These are phyloP conservation scores for Macrosteles quadrilineatus DNA, from an alignment of 1,140 invertebrate species.

Conservation along the genomic window DNA sequence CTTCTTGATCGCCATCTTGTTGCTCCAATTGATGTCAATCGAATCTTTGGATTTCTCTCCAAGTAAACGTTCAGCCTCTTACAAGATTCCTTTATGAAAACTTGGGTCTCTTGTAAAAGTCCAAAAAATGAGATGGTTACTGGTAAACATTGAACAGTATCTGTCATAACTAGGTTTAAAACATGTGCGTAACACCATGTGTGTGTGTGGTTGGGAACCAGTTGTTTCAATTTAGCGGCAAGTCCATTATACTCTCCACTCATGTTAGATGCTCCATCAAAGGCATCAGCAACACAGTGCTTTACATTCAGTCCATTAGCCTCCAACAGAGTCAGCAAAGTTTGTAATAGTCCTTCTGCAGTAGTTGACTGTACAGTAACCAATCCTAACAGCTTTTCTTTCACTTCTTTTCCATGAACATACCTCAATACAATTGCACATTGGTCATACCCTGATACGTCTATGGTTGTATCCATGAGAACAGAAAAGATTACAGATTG, in stretches of 20 bases:
- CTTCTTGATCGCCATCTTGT: not conserved
- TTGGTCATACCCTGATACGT: constrained; percentile 5
- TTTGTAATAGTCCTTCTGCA: not conserved
- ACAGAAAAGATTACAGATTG: not conserved
- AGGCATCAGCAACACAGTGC: constrained; percentile 19
- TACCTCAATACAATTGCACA: constrained; percentile 14
- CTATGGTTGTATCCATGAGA: constrained; percentile 14
- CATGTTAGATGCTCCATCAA: constrained; percentile 26
- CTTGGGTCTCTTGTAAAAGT: not conserved
- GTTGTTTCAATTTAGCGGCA: not conserved
- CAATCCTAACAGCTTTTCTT: not conserved
- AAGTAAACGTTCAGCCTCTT: constrained; percentile 19
- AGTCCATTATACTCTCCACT: constrained; percentile 19
- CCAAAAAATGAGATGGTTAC: not conserved
- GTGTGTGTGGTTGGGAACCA: constrained; percentile 10
- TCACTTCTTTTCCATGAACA: not conserved
- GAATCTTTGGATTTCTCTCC: constrained; percentile 10
- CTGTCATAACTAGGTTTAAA: constrained; percentile 10
- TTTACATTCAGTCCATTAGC: not conserved
- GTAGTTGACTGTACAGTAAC: not conserved
- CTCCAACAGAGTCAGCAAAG: not conserved
- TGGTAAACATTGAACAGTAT: not conserved
- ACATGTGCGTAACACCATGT: constrained; percentile 22
- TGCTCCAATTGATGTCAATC: constrained; percentile 3
- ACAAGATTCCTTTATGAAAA: not conserved